Evolutionary conservation across 2,113 vertebrate species (phyloP).

Genomic region (Syrmaticus mikado): DNA sequence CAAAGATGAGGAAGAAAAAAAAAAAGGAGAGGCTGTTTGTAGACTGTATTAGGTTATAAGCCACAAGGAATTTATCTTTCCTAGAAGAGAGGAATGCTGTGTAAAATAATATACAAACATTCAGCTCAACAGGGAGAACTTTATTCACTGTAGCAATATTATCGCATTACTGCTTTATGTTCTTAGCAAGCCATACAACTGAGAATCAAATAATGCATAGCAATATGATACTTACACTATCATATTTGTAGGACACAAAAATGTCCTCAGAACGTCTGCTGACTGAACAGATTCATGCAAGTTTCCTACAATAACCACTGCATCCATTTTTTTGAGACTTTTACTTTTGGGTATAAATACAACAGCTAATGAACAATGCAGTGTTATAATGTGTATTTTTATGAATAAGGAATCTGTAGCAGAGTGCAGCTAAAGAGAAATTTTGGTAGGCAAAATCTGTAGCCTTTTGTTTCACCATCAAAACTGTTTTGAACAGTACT

Average conservation of each 20-base stretch:
- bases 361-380: not conserved
- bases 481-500: not conserved
- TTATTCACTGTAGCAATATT: not conserved
- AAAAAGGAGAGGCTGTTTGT: not conserved
- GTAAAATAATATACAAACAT: not conserved
- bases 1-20: fast-evolving
- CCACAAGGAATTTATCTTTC: not conserved
- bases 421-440: not conserved
- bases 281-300: not conserved
- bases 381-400: not conserved
- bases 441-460: not conserved
- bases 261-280: not conserved
- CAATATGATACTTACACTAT: not conserved
- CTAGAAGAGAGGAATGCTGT: not conserved
- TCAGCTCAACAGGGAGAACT: not conserved
- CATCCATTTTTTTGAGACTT: not conserved
- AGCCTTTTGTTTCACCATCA: not conserved
- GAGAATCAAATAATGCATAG: not conserved
- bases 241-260: not conserved
- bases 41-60: not conserved
- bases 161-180: not conserved
- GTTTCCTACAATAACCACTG: not conserved
- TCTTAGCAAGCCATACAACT: not conserved
- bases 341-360: not conserved
- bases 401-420: not conserved